Evolutionary conservation across 2,888 invertebrate genomes (phyloP), one percentile per base, ranked within the genome.

Genomic region (Timandra comae): DNA sequence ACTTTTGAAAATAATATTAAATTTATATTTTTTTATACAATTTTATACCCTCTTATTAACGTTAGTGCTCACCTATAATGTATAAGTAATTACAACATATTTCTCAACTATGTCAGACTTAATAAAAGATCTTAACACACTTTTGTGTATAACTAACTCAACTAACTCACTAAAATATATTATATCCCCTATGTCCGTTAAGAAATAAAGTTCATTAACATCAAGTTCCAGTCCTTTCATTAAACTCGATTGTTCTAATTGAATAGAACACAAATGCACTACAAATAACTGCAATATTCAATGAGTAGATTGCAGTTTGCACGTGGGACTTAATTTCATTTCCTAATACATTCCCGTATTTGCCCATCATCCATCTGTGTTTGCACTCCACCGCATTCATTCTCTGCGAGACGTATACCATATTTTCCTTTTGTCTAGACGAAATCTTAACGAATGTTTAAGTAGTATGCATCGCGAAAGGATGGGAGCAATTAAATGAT

Each of bases 401-500:
- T 76, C 68, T 54, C 61, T 66, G 67, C 69, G 57, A 66, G 74
- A 76, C 74, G 67, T 61, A 58, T 62, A 59, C 68, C 69, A 79
- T 82, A 84, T 84, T 82, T 81, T 80, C 81, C 80, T 80, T 82
- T 82, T 82, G 84, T 82, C 82, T 84, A 84, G 84, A 84, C 84
- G 75, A 80, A 80, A 80, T 78, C 82, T 81, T 81, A 78, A 74
- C 76, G 78, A 80, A 80, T 80, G 77, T 78, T 77, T 80, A 77
- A 81, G 70, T 73, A 69, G 69, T 48, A 51, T 49, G 51, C 51
- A 46, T 52, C 53, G 29, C 37, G 29, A 54, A 49, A 54, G 35
- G 43, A 38, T 45, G 42, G 35, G 16, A 28, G 37, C 36, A 38
- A 45, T 45, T 43, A 38, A 8, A 24, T 30, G n/a, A 33, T 19